Conservation (phyloP, 1,140 invertebrate genomes). For the Drosophila kanapiae region DNA sequence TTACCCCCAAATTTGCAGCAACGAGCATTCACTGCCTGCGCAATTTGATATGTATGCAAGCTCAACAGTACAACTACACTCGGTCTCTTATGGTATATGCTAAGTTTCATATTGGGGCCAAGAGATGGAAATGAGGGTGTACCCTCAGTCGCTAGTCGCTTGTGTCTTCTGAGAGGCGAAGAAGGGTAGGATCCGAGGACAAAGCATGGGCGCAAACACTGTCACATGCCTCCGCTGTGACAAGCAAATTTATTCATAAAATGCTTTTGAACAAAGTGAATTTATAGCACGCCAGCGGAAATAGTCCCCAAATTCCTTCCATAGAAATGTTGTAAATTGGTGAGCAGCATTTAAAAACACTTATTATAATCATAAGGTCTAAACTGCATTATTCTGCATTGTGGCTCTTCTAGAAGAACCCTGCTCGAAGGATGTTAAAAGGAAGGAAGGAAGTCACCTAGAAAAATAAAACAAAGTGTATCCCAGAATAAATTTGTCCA, state of each 20-base stretch:
- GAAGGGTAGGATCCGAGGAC: not conserved
- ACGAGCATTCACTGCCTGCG: not conserved
- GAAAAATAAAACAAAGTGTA: not conserved
- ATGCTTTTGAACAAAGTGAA: constrained; percentile 52
- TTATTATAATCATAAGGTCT: constrained; percentile 50
- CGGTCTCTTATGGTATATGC: not conserved
- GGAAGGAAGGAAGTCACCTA: not conserved
- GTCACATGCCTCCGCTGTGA: constrained; percentile 39
- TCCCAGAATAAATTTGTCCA: constrained; percentile 10
- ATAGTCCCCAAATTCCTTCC: constrained; percentile 10
- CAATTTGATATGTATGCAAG: not conserved
- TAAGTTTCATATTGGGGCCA: constrained; percentile 2
- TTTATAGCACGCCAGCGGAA: constrained; percentile 55
- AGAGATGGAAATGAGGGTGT: not conserved
- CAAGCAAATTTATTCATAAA: constrained; percentile 58
- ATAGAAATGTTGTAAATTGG: constrained; percentile 14
- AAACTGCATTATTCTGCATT: constrained; percentile 51
- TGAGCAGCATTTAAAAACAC: constrained; percentile 49
- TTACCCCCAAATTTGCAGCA: constrained; percentile 43
- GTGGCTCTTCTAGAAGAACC: not conserved
- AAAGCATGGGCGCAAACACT: constrained; percentile 1
- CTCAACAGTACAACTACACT: not conserved
- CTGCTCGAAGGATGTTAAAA: not conserved
- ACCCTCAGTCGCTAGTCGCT: not conserved
- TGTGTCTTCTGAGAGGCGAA: not conserved